Evolutionary conservation across 1,140 invertebrate genomes (phyloP), one percentile per base, ranked within the genome.

Genomic region (Planococcus citri): DNA sequence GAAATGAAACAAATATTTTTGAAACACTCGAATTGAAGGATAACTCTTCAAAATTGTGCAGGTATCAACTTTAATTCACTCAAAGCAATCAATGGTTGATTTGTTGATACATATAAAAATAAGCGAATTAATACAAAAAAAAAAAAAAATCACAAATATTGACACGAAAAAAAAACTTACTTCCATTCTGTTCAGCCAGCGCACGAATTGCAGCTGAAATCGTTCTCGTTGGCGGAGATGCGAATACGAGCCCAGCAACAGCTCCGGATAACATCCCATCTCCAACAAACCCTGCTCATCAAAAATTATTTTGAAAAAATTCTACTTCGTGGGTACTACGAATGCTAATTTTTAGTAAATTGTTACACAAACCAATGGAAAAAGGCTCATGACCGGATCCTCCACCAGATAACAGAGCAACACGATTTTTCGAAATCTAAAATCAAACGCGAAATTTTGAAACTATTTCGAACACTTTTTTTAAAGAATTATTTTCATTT

Each of bases 341-440:
- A n/a, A n/a, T n/a, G 21, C 38, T 57, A 14, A 24, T 57, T 60
- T 60, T n/a, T 17, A 12, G 60, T 69, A 70, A 38, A 64, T 58
- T 58, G 24, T 70, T 73, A 70, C 20, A 71, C 74, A 72, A 73
- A 88, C 87, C 88, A 79, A 84, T 83, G 72, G 83, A 80, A 78
- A 89, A 89, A 17, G 92, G 92, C 78, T 95, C 92, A 76, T 94
- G 92, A 4, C 92, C 92, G 21, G 89, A 90, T 21, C 92, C 91
- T 24, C 91, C 91, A 1, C 91, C 91, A 71, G 84, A 84, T n/a
- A 94, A 77, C 1, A 93, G 70, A 1, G 84, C 83, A 8, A 92
- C 89, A 76, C 84, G 84, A 14, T 81, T 78, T 74, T 78, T 78
- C 71, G 78, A 75, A 73, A 82, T 82, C 78, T 84, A 58, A 83